These are phyloP conservation scores for Meloidogyne floridensis DNA, from an alignment of 1,140 invertebrate genomes.

Conservation along the genomic window DNA sequence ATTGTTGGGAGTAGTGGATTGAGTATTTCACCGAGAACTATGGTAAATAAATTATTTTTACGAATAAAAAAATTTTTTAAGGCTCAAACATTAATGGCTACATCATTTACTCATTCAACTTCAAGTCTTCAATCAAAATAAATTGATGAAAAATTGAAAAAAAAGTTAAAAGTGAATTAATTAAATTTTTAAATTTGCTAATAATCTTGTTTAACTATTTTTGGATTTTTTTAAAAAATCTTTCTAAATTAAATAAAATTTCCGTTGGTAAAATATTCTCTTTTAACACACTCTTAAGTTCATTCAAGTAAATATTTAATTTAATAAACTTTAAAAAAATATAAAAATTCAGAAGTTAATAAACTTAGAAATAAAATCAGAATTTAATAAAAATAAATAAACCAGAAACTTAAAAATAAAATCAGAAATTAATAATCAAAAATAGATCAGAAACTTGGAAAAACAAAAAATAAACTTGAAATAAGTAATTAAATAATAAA, in stretches of 20 bases:
- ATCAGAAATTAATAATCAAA: too few species aligned
- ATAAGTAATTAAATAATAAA: too few species aligned
- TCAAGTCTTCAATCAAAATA: constrained; percentile 56
- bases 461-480: too few species aligned
- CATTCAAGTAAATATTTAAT: not conserved
- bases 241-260: too few species aligned
- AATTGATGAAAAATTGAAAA: not conserved
- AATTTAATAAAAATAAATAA: too few species aligned
- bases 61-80: constrained; percentile 10
- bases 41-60: not conserved
- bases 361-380: too few species aligned
- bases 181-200: not conserved
- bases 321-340: not conserved
- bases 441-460: too few species aligned
- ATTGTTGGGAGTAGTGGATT: constrained; percentile 13
- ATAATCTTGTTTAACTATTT: not conserved
- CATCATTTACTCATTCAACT: constrained; percentile 53
- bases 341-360: too few species aligned
- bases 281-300: too few species aligned
- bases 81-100: constrained; percentile 52
- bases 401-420: too few species aligned
- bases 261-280: too few species aligned
- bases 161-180: not conserved
- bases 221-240: not conserved
- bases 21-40: constrained; percentile 29